A percentile compares a stretch with the other conserved stretches of the same genome.
Conservation (phyloP, 2,113 vertebrate genomes). For the Cervus canadensis region DNA sequence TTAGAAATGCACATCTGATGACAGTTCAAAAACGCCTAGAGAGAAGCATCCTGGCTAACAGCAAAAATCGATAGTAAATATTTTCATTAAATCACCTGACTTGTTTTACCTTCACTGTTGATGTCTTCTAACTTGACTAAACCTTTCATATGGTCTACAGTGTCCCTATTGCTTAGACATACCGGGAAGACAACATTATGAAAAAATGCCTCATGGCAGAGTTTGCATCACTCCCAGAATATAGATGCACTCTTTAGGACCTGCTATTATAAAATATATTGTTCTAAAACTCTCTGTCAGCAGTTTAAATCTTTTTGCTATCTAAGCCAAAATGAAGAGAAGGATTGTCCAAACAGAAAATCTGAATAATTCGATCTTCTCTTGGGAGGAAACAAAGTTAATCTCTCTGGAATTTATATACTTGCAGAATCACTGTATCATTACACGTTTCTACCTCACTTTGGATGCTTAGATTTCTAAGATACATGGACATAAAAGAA, state of each 20-base stretch:
- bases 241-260: neutral
- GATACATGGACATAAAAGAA: neutral
- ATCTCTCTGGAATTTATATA: neutral
- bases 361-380: constrained; percentile 44
- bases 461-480: neutral
- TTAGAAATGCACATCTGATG: neutral
- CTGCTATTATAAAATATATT: neutral
- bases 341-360: constrained; percentile 16
- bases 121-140: neutral
- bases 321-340: constrained; percentile 34
- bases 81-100: neutral
- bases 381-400: constrained; percentile 21
- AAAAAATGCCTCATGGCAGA: neutral
- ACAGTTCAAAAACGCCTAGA: neutral
- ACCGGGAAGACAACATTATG: neutral
- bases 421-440: neutral
- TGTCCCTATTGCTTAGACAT: neutral
- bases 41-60: neutral
- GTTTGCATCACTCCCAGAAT: neutral
- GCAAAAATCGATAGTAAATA: neutral
- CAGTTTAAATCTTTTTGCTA: constrained; percentile 29
- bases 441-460: neutral
- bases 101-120: neutral
- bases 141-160: neutral
- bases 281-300: constrained; percentile 24